Evolutionary conservation across 2,888 invertebrate genomes (phyloP).

Genomic region (Pristionchus arcanus): DNA sequence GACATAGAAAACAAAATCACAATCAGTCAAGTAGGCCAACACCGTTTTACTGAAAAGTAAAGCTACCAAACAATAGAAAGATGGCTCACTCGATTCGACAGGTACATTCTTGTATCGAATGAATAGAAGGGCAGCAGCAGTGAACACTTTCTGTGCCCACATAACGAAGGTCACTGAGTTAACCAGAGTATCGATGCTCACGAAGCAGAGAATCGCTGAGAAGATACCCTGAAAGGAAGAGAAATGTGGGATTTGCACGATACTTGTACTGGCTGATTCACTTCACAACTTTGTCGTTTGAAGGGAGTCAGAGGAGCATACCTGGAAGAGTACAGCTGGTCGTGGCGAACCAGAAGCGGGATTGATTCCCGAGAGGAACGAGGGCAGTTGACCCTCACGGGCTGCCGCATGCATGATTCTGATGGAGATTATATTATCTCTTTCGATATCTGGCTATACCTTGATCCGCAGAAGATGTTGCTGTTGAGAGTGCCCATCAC

Average conservation of each 20-base stretch:
- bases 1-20: too few species aligned
- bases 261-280: not conserved
- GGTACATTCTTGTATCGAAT: slow-evolving; percentile 65
- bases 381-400: slow-evolving; percentile 67
- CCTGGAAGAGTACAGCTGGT: slow-evolving; percentile 69
- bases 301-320: not conserved
- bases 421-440: not conserved
- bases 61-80: not conserved
- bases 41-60: too few species aligned
- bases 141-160: slow-evolving; percentile 61
- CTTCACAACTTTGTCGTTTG: not conserved
- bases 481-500: slow-evolving; percentile 72
- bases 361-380: slow-evolving; percentile 67
- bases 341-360: slow-evolving; percentile 64
- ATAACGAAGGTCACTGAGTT: slow-evolving; percentile 73
- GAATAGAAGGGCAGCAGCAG: slow-evolving; percentile 67
- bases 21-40: too few species aligned
- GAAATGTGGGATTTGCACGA: not conserved
- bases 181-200: slow-evolving; percentile 66
- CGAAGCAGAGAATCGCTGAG: slow-evolving; percentile 60
- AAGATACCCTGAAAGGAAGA: slow-evolving; percentile 28
- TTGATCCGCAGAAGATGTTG: slow-evolving; percentile 71
- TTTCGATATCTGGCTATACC: slow-evolving; percentile 52
- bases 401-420: slow-evolving; percentile 72
- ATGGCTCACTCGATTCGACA: slow-evolving; percentile 56